Evolutionary conservation across 2,113 vertebrate genomes (phyloP), one percentile per base, ranked within the genome.

Genomic region (Megaceryle maxima): DNA sequence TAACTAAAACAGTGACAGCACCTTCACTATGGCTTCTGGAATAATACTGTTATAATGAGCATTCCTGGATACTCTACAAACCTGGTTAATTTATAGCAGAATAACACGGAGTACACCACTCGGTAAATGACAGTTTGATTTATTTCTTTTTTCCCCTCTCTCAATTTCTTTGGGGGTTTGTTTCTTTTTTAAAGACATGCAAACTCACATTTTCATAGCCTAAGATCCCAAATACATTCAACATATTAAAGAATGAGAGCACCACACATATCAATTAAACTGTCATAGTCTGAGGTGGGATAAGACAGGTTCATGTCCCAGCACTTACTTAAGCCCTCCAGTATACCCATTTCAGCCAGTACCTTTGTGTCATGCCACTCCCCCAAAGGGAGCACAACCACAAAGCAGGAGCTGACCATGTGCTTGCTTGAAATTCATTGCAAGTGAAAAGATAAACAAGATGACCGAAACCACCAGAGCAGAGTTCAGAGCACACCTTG

Each of bases 101-200:
- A 48, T 13, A 70, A 24, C 22, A 37, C 4, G 5, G 14, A 1
- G 4, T 37, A 66, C 10, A 14, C n/a, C 16, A 39, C 29, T 26
- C 0, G 0, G 25, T 48, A 72, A 77, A 62, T 4, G 5, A 9
- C 48, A 73, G 15, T 60, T 41, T 2, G 8, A n/a, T 13, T 43
- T 31, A 53, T 44, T n/a, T 37, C 59, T 50, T 31, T 66, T 51
- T 9, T 24, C 21, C 13, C 6, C 2, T 35, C 33, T 15, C 69
- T 28, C 25, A 53, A 18, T 43, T 94, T 69, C 5, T 55, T 37
- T 37, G 37, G 37, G 37, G 37, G 37, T 37, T 37, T 37, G 37
- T 37, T 37, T 37, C 37, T 25, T 57, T 75, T 20, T 35, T 74
- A 92, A 60, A 66, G 41, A 77, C 20, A 20, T 16, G 7, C 44